Conservation (phyloP, 2,888 invertebrate genomes). For the Amphipyra berbera region DNA sequence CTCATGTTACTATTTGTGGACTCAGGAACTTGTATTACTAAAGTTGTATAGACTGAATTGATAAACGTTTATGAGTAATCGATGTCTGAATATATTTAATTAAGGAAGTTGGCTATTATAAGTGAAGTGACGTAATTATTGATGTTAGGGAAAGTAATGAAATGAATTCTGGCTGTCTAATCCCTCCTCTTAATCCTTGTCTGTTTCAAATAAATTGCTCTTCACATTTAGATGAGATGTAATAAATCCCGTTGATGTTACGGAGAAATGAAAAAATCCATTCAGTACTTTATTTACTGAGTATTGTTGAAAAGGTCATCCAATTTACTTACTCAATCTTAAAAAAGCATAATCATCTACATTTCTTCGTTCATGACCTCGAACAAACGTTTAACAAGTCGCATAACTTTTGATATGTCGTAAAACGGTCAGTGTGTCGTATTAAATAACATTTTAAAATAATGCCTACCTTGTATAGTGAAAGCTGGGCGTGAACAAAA, state of each 20-base stretch:
- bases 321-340: slow-evolving; percentile 10
- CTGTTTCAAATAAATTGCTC: slow-evolving; percentile 16
- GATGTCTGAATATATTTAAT: slow-evolving; percentile 25
- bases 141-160: slow-evolving; percentile 41
- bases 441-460: slow-evolving; percentile 81
- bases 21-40: slow-evolving; percentile 65
- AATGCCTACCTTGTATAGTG: slow-evolving; percentile 74
- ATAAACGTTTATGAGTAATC: slow-evolving; percentile 41
- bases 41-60: slow-evolving; percentile 32
- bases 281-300: too few relatives aligned
- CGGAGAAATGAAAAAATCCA: slow-evolving; percentile 4
- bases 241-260: slow-evolving; percentile 20
- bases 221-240: slow-evolving; percentile 24
- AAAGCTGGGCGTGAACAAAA: slow-evolving; percentile 74
- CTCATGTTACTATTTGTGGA: slow-evolving; percentile 66
- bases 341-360: slow-evolving; percentile 24
- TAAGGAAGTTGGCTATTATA: slow-evolving; percentile 28
- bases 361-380: slow-evolving; percentile 58
- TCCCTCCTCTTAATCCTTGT: slow-evolving; percentile 31
- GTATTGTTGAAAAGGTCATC: slow-evolving; percentile 9
- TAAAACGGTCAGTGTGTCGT: slow-evolving; percentile 78
- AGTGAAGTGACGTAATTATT: slow-evolving; percentile 25
- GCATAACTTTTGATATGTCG: slow-evolving; percentile 69
- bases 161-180: slow-evolving; percentile 29
- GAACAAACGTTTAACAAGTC: slow-evolving; percentile 59